Conservation (phyloP, 2,113 vertebrate species). For the Microtus richardsoni region DNA sequence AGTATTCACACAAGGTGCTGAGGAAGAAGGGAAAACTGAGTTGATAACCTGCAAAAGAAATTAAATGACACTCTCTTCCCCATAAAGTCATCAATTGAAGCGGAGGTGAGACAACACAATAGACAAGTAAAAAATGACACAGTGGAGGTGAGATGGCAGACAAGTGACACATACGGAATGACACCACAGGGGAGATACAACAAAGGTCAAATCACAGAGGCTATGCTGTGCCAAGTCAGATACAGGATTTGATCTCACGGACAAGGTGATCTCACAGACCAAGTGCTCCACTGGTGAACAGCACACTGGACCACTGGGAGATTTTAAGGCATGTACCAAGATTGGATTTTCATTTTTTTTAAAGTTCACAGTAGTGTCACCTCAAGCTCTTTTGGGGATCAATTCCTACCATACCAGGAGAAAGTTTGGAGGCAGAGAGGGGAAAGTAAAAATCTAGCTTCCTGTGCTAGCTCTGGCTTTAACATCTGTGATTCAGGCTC, state of each 20-base stretch:
- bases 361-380: background rate
- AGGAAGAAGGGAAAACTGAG: background rate
- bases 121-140: too few relatives aligned
- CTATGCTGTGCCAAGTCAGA: background rate
- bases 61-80: background rate
- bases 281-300: background rate
- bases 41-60: background rate
- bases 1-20: background rate
- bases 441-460: background rate
- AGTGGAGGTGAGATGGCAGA: too few relatives aligned
- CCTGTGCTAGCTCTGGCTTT: too few relatives aligned
- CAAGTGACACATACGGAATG: too few relatives aligned
- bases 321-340: background rate
- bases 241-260: background rate
- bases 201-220: background rate
- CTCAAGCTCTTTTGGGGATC: background rate
- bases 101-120: background rate
- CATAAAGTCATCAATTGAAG: background rate
- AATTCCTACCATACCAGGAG: background rate
- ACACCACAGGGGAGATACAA: too few relatives aligned
- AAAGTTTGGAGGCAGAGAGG: background rate
- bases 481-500: too few relatives aligned
- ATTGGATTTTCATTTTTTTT: background rate
- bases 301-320: background rate
- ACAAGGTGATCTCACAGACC: background rate